These are phyloP conservation scores for Dryomyza anilis DNA, from an alignment of 2,888 invertebrate species.

Conservation along the genomic window DNA sequence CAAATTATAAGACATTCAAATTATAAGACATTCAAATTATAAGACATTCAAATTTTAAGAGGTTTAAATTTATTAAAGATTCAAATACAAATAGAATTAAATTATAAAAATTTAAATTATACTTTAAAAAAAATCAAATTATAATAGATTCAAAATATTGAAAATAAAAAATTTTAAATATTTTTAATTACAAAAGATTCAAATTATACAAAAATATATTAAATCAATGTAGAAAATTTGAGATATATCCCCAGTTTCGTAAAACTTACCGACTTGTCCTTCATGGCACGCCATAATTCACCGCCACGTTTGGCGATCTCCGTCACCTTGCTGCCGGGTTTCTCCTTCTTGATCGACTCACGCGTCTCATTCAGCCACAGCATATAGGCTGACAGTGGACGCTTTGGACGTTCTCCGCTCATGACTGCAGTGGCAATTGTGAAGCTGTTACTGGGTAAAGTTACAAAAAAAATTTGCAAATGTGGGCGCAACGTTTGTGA, in stretches of 20 bases:
- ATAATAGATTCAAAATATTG: not conserved
- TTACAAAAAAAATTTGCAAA: too few relatives aligned
- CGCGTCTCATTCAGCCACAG: conserved; percentile 91
- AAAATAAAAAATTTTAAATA: not conserved
- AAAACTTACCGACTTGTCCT: conserved; percentile 76
- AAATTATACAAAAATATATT: not conserved
- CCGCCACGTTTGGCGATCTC: conserved; percentile 95
- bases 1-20: too few relatives aligned
- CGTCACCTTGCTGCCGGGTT: conserved; percentile 89
- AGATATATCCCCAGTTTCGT: not conserved
- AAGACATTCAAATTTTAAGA: too few relatives aligned
- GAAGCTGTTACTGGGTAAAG: conserved; percentile 6
- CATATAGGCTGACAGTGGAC: conserved; percentile 92
- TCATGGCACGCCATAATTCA: conserved; percentile 91
- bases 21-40: too few relatives aligned
- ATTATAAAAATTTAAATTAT: not conserved
- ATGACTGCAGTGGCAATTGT: conserved; percentile 52
- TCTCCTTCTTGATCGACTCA: conserved; percentile 84
- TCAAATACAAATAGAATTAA: not conserved
- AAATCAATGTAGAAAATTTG: not conserved
- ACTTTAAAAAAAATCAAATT: not conserved
- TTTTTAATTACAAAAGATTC: not conserved
- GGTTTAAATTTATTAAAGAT: not conserved
- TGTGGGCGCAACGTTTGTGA: conserved; percentile 1
- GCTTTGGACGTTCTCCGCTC: conserved; percentile 91